Evolutionary conservation across 2,113 vertebrate species (phyloP).

Genomic region (Gadus chalcogrammus): DNA sequence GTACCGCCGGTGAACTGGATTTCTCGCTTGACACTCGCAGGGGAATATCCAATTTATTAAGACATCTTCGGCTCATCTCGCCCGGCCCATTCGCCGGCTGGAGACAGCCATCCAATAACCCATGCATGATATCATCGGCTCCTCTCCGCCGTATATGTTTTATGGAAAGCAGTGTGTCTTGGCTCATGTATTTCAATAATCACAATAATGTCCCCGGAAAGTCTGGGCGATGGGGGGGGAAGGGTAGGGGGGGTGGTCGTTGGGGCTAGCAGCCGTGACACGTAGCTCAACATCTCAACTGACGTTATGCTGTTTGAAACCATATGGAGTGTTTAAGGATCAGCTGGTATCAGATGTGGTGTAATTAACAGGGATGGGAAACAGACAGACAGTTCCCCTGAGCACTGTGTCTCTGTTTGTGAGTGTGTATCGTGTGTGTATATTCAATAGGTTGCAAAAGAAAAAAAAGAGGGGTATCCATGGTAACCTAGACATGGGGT

Average conservation of each 20-base stretch:
- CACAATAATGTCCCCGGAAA: no score
- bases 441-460: conserved; percentile 46
- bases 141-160: no score
- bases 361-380: conserved; percentile 24
- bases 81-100: neutral
- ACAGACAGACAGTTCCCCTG: conserved; percentile 15
- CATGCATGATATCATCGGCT: no score
- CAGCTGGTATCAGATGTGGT: conserved; percentile 32
- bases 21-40: conserved; percentile 53
- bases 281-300: neutral
- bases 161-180: no score
- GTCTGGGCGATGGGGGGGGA: no score
- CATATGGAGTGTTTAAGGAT: conserved; percentile 28
- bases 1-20: conserved; percentile 38
- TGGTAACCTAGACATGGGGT: conserved; percentile 43
- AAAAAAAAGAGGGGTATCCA: conserved; percentile 45
- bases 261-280: no score
- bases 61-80: neutral
- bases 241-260: no score
- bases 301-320: conserved; percentile 20
- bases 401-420: conserved; percentile 9
- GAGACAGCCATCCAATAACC: neutral
- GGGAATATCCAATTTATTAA: conserved; percentile 29
- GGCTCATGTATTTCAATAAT: no score
- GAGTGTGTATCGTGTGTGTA: no score